phyloP scores from a whole-genome alignment of 2,113 vertebrate genomes.

The Macrotis lagotis region DNA sequence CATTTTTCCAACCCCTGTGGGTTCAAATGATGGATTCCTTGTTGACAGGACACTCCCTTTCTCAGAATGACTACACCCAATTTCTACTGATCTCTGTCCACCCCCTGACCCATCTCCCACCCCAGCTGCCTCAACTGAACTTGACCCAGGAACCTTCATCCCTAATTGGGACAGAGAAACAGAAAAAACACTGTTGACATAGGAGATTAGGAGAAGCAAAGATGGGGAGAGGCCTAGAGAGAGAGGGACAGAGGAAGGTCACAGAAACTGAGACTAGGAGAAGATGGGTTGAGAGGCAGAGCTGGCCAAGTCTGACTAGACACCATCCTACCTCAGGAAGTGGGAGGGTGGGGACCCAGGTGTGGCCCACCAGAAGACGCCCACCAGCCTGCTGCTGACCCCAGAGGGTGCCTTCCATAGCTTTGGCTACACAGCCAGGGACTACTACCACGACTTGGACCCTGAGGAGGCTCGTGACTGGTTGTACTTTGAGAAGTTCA shows the following conservation, averaged over 20 bases:
- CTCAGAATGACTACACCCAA: background rate
- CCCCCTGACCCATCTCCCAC: too few relatives aligned
- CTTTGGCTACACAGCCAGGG: slow-evolving; percentile 94
- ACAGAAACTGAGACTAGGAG: background rate
- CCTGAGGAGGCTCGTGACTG: slow-evolving; percentile 94
- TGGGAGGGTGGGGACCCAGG: slow-evolving; percentile 98
- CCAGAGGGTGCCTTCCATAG: slow-evolving; percentile 95
- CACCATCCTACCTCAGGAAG: slow-evolving; percentile 85
- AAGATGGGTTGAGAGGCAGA: background rate
- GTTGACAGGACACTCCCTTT: background rate
- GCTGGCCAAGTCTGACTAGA: background rate
- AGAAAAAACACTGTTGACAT: background rate
- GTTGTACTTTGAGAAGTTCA: slow-evolving; percentile 99
- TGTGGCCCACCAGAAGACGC: slow-evolving; percentile 98
- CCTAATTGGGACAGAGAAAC: background rate
- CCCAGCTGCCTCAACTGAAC: background rate
- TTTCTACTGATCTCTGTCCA: background rate
- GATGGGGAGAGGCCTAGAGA: background rate
- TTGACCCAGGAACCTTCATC: background rate
- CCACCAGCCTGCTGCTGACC: slow-evolving; percentile 94
- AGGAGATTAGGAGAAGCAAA: background rate
- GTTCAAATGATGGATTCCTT: background rate
- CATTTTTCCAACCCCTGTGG: background rate
- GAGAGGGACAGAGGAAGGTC: background rate
- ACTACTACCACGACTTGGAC: slow-evolving; percentile 96